Conservation (phyloP, 2,888 invertebrate genomes). For the Dexiosoma caninum region DNA sequence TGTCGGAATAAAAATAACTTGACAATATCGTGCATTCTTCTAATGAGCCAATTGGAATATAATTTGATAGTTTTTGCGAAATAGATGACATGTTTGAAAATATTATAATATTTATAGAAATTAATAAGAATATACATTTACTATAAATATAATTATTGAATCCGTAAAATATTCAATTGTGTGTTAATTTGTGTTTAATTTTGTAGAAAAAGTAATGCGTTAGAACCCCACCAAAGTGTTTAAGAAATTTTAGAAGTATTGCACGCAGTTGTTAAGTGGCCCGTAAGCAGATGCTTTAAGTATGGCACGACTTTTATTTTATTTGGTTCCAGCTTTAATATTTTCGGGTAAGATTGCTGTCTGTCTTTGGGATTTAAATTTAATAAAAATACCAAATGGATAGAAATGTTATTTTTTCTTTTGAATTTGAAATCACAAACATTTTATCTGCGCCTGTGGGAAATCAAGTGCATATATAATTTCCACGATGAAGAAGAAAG, state of each 20-base stretch:
- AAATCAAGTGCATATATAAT: too few species aligned
- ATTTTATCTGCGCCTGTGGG: too few species aligned
- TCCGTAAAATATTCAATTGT: not conserved
- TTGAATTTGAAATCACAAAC: too few species aligned
- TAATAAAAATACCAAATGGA: not conserved
- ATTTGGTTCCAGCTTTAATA: conserved; percentile 32
- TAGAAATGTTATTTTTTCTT: too few species aligned
- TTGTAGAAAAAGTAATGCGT: conserved; percentile 1
- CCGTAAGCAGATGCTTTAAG: not conserved
- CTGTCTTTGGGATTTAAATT: not conserved
- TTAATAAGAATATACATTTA: not conserved
- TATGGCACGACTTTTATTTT: conserved; percentile 46
- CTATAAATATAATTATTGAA: not conserved
- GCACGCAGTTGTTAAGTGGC: not conserved
- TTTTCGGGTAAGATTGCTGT: conserved; percentile 51
- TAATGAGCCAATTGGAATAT: not conserved
- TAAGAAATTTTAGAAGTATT: not conserved
- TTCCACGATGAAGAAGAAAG: too few species aligned
- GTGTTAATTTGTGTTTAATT: conserved; percentile 13
- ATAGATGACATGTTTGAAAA: not conserved
- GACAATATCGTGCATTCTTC: not conserved
- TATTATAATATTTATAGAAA: not conserved
- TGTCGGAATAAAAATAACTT: not conserved
- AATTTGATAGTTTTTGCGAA: too few species aligned
- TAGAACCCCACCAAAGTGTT: not conserved